Evolutionary conservation across 2,888 invertebrate species (phyloP), one percentile per base, ranked within the genome.

Genomic region (Macaria notata): DNA sequence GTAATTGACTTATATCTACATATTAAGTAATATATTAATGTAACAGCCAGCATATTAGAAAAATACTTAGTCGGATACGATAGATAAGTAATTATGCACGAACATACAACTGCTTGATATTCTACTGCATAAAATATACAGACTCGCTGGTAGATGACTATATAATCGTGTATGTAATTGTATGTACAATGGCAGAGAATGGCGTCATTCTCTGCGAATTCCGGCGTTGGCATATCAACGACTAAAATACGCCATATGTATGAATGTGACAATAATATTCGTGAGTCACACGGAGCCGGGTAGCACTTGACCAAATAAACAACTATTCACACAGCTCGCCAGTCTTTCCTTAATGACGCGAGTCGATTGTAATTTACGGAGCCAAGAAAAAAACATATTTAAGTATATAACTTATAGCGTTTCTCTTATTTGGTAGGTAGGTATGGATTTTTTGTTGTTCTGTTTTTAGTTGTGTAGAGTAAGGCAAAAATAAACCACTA

Each of bases 301-400:
- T 68, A 72, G 72, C 89, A 88, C 84, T 89, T 90, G 87, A 84
- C 83, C 84, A 90, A 89, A 89, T 84, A 89, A 86, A 85, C 81
- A 82, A 79, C 73, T 81, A 84, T 83, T 83, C 79, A 61, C 49
- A 77, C 74, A 77, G 75, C 66, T 78, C 64, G 73, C 71, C 64
- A 79, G 74, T 81, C 76, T 83, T 83, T 83, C 79, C 80, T 82
- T 73, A 76, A 79, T 78, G 75, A 79, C 72, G 72, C 63, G 71
- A 61, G 53, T 60, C 56, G 52, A 59, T 58, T 59, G 51, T 51
- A 55, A 55, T 54, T 44, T 48, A 51, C 44, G 9, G 33, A 59
- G 4, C 9, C 9, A 9, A n/a, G 9, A n/a, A n/a, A 39, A 39
- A 39, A 3, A 39, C 6, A 39, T 9, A 9, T n/a, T 41, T 38